phyloP scores from a whole-genome alignment of 2,888 invertebrate genomes.

The Drosophila parthenogenetica region DNA sequence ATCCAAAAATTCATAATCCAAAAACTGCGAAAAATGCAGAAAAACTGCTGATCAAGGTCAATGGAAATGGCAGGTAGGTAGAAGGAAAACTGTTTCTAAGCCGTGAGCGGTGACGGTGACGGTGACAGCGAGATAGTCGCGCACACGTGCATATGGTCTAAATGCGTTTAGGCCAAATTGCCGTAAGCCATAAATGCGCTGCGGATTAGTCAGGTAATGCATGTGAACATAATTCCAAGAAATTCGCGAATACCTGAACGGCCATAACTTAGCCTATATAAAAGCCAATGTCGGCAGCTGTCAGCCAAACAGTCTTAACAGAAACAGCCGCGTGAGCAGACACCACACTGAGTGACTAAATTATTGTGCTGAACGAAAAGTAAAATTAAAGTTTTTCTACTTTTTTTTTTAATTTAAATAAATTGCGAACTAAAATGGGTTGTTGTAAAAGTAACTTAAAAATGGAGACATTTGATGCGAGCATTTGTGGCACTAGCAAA shows the following conservation, averaged over 20 bases:
- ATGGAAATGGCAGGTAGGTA: neutral
- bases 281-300: conserved; percentile 24
- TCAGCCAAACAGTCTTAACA: conserved; percentile 48
- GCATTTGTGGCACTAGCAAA: conserved; percentile 25
- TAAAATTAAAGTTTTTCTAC: too few species aligned
- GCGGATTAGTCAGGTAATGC: conserved; percentile 60
- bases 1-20: conserved; percentile 4
- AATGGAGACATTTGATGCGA: conserved; percentile 36
- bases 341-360: neutral
- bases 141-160: conserved; percentile 39
- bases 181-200: conserved; percentile 28
- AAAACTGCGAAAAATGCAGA: neutral
- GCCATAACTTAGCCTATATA: conserved; percentile 45
- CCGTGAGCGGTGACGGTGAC: conserved; percentile 1
- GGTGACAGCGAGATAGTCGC: too few species aligned
- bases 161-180: conserved; percentile 7
- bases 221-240: conserved; percentile 42
- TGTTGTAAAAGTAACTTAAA: conserved; percentile 73
- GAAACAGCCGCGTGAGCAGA: conserved; percentile 15
- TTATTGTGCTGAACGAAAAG: too few species aligned
- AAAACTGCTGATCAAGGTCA: conserved; percentile 11
- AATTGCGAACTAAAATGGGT: conserved; percentile 60
- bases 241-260: conserved; percentile 60
- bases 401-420: too few species aligned
- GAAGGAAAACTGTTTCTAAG: conserved; percentile 21